These are phyloP conservation scores for Cyrtodaria siliqua DNA, from an alignment of 2,888 invertebrate genomes.

Conservation along the genomic window DNA sequence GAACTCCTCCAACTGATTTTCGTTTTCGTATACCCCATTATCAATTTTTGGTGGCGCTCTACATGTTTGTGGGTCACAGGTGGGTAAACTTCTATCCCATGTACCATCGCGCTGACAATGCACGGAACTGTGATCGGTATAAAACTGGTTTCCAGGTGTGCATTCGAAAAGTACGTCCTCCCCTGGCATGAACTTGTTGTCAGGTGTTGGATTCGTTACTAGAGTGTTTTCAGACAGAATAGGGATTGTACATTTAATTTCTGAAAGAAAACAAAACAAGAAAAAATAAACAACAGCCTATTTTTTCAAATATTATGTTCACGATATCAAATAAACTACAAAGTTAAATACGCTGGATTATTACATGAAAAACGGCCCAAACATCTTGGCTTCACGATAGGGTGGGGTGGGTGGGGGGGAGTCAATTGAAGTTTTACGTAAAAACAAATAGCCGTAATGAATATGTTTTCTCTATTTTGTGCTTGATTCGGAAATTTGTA, in stretches of 20 bases:
- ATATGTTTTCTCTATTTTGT: no score
- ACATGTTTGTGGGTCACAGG: constrained; percentile 77
- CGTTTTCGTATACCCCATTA: constrained; percentile 42
- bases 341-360: no score
- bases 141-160: constrained; percentile 70
- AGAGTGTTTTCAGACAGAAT: constrained; percentile 73
- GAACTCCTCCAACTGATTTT: constrained; percentile 58
- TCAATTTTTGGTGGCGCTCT: constrained; percentile 81
- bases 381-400: no score
- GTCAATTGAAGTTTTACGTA: no score
- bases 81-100: constrained; percentile 78
- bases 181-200: constrained; percentile 63
- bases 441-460: no score
- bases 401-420: no score
- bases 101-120: constrained; percentile 76
- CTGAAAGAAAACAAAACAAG: constrained; percentile 54
- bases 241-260: constrained; percentile 74
- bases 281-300: no score
- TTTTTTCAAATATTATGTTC: no score
- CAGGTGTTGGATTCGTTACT: constrained; percentile 39
- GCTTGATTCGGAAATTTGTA: no score
- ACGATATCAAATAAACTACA: no score
- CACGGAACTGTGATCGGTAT: constrained; percentile 68
- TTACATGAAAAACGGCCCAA: no score
- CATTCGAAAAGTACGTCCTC: constrained; percentile 69